A percentile compares a stretch with the other conserved stretches of the same genome.
Conservation (phyloP, 2,888 invertebrate genomes). For the Dermolepida albohirtum region DNA sequence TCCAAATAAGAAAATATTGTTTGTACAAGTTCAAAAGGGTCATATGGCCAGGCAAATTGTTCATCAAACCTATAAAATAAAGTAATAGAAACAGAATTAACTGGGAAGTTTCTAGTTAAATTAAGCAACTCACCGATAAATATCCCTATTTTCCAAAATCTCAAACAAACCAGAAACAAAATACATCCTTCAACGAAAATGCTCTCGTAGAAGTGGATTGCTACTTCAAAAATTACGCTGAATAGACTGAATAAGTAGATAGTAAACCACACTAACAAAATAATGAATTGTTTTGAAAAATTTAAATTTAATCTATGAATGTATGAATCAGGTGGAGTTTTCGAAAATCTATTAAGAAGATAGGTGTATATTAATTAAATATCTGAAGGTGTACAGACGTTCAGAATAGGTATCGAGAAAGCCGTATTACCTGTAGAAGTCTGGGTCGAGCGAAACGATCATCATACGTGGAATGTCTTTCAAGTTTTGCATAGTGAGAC, state of each 20-base stretch:
- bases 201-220: not conserved
- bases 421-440: too few relatives aligned
- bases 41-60: conserved; percentile 32
- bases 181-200: not conserved
- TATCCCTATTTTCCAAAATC: conserved; percentile 27
- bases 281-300: too few relatives aligned
- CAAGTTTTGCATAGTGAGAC: too few relatives aligned
- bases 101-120: not conserved
- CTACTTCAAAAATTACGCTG: not conserved
- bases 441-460: too few relatives aligned
- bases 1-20: conserved; percentile 28
- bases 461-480: too few relatives aligned
- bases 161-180: conserved; percentile 6
- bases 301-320: too few relatives aligned
- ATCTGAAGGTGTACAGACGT: too few relatives aligned
- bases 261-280: conserved; percentile 4
- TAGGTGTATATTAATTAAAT: too few relatives aligned
- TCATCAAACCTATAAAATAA: conserved; percentile 16
- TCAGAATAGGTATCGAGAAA: too few relatives aligned
- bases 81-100: not conserved
- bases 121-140: conserved; percentile 12
- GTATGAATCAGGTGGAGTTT: too few relatives aligned
- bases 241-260: conserved; percentile 18
- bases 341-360: too few relatives aligned
- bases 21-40: conserved; percentile 18